Evolutionary conservation across 2,888 invertebrate species (phyloP), one percentile per base, ranked within the genome.

Genomic region (Microctonus brassicae): DNA sequence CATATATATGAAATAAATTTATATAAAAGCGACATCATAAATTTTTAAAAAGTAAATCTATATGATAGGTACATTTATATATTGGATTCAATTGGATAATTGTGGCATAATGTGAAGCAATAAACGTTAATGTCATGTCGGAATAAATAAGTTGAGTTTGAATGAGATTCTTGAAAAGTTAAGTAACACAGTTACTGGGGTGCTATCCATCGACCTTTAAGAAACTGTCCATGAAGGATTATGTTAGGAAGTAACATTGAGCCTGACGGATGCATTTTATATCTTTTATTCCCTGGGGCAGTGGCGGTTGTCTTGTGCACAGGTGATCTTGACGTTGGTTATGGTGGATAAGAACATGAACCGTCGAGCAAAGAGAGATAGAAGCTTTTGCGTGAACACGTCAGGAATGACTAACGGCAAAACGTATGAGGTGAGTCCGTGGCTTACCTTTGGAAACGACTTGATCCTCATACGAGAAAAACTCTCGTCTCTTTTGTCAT

Each of bases 261-360:
- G 79, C 76, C 76, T 79, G 81, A 81, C 78, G 77, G 77, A 81
- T 82, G 79, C 77, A 76, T 79, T 81, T 80, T 79, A 79, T 79
- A 77, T 81, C 77, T 79, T 79, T 77, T 75, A 74, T 29, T 58
- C 33, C 24, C 36, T 42, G n/a, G 24, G 29, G 29, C n/a, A 39
- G 57, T 58, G 42, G 61, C 58, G 72, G 68, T 68, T 70, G 66
- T 70, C 53, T 73, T 20, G 65, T 55, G 70, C 55, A 60, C 39
- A 68, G 68, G 66, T 73, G 70, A 76, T 76, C 64, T 55, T 63
- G 61, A 76, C 64, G 72, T 72, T 67, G 22, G 70, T 39, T 70
- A 73, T 11, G 34, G 58, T 55, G 65, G 47, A 61, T 33, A 58
- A 62, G 57, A 70, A 60, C 29, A 72, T 36, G 60, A 67, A 52